Base-by-base conservation (phyloP, 2,797 vertebrate species). In the Pithecia hirsuta region DNA sequence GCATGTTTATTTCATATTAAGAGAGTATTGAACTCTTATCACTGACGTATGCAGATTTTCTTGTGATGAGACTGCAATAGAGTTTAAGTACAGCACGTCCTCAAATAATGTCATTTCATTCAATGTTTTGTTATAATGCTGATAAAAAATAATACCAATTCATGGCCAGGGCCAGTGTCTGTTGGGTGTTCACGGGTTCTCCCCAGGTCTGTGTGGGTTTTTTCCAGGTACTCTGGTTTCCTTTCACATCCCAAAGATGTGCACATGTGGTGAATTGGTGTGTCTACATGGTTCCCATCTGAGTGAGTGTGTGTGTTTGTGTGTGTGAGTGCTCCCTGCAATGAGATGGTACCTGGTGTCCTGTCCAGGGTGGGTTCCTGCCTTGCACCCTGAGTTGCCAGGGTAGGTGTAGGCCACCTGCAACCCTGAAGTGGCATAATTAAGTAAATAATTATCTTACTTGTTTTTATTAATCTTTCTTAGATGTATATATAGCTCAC, bases 1-100 rank as follows among this genome's bases (percentile, higher is more conserved):
- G 12, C 61, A 67, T 83, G n/a, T 97, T 97, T 96, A 48, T 78
- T 87, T 44, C 13, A 82, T 83, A 83, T 39, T 90, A 85, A 80
- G 30, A 96, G 30, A 4, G 1, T 80, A 82, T 89, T 94, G 36
- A 55, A 2, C 28, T 91, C 22, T 28, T 8, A 85, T 96, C 36
- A n/a, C 39, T 64, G 55, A 72, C 15, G 61, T 86, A 93, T 97
- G 95, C 1, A 85, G 19, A 67, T 90, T 97, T 96, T 81, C 30
- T 94, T 93, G 50, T 85, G 44, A 88, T 78, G 15, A 93, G 24
- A 61, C 90, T 81, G 6, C n/a, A 88, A 8, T 70, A 61, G 84
- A 59, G 55, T 92, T 96, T 85, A 80, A 72, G 39, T 57, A 14
- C 20, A 55, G 50, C 22, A 55, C 9, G 22, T 81, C n/a, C 7